Base-by-base conservation (phyloP, 2,888 invertebrate species). In the Hecatera dysodea region DNA sequence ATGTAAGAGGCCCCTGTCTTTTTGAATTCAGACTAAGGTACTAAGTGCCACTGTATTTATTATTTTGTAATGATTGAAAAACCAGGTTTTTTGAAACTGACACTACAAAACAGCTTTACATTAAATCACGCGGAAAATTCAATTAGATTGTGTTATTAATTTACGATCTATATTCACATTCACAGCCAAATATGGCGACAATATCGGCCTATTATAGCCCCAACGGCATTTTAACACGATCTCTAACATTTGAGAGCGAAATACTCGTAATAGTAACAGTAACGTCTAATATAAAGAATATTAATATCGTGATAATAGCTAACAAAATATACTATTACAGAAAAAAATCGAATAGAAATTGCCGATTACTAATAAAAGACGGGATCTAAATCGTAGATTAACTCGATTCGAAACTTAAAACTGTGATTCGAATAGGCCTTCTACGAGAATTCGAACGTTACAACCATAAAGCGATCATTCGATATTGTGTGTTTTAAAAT, bases 351-450 rank as follows among this genome's bases (percentile, higher is more conserved):
- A 57, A 71, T 73, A 11, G 57, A 65, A 79, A 75, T 63, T 53
- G 74, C 42, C 76, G 62, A 79, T 79, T 79, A 81, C 67, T 71
- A 74, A 74, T 78, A 79, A 75, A 75, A 80, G 75, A 81, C 77
- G 72, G 83, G 29, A 78, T 69, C 50, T 63, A 46, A 81, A 84
- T 82, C 57, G 71, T 11, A 72, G 72, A 81, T 80, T 62, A 75
- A 68, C n/a, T 72, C 55, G 67, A 78, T 75, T 78, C 50, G 17
- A 76, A 70, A 67, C 71, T 81, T 48, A 69, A 67, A 81, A 70
- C 64, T 62, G 24, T 63, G 68, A 67, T 71, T 71, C 66, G 60
- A 74, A 81, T 79, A 79, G 66, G 59, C 63, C 53, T 24, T 57
- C 42, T 22, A 50, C 42, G 46, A 72, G 72, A 78, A 62, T 69